Percentiles rank a stretch among this genome's conserved stretches.
These are phyloP conservation scores for Hypomesus transpacificus DNA, from an alignment of 2,113 vertebrate species.

Conservation along the genomic window DNA sequence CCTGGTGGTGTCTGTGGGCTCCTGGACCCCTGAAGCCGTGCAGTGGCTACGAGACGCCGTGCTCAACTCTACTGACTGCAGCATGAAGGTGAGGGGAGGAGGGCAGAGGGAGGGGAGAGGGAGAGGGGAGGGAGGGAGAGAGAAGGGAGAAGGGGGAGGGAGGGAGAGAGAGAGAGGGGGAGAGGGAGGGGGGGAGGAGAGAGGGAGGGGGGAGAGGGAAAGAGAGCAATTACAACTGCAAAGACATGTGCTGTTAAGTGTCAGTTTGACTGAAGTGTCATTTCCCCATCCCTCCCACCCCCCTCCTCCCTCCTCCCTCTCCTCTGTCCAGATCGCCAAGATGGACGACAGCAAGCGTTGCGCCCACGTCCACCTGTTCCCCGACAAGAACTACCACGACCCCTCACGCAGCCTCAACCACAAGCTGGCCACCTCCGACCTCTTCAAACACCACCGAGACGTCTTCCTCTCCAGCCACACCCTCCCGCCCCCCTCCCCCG, in stretches of 20 bases:
- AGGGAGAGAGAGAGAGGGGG: too few species aligned
- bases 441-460: slow-evolving; percentile 89
- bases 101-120: too few species aligned
- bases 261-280: not conserved
- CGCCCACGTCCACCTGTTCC: slow-evolving; percentile 83
- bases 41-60: slow-evolving; percentile 90
- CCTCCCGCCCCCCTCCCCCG: slow-evolving; percentile 30
- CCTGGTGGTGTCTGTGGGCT: slow-evolving; percentile 81
- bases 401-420: slow-evolving; percentile 80
- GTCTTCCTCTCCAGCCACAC: slow-evolving; percentile 81
- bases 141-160: too few species aligned
- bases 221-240: too few species aligned
- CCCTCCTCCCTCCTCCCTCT: not conserved
- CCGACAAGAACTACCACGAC: slow-evolving; percentile 82
- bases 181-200: too few species aligned
- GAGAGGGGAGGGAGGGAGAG: too few species aligned
- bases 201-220: too few species aligned
- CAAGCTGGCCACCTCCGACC: slow-evolving; percentile 82
- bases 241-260: too few species aligned
- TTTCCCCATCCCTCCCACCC: not conserved
- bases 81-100: slow-evolving; percentile 81
- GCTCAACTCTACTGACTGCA: slow-evolving; percentile 83
- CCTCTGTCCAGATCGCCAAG: slow-evolving; percentile 76
- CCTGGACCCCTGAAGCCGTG: slow-evolving; percentile 94
- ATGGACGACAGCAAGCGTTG: slow-evolving; percentile 76